Conservation (phyloP, 1,140 invertebrate genomes). For the Pachyrhynchus sulphureomaculatus region DNA sequence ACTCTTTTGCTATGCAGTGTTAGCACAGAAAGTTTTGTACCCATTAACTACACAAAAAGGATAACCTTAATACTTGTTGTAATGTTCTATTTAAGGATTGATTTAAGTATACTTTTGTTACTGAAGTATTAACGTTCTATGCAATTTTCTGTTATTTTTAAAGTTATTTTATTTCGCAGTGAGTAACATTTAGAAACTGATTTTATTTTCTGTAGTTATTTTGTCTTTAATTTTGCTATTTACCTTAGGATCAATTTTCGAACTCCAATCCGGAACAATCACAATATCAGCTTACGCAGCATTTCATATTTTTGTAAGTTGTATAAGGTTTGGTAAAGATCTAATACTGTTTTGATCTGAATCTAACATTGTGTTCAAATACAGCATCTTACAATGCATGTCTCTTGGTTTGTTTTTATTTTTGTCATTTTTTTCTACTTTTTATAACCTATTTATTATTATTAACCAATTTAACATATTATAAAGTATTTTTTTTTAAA, state of each 20-base stretch:
- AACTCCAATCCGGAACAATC: constrained; percentile 25
- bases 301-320: constrained; percentile 42
- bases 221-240: constrained; percentile 1
- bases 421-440: constrained; percentile 14
- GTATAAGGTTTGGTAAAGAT: constrained; percentile 10
- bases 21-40: too few relatives aligned
- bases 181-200: too few relatives aligned
- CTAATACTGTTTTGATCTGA: constrained; percentile 14
- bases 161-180: too few relatives aligned
- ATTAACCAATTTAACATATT: not conserved
- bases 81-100: too few relatives aligned
- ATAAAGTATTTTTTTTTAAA: constrained; percentile 2
- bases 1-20: too few relatives aligned
- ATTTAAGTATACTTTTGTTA: too few relatives aligned
- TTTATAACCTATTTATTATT: not conserved
- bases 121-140: too few relatives aligned
- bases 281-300: constrained; percentile 23
- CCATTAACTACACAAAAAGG: too few relatives aligned
- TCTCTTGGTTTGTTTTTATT: constrained; percentile 30
- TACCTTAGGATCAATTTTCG: constrained; percentile 29
- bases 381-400: constrained; percentile 40
- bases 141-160: too few relatives aligned
- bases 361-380: constrained; percentile 36
- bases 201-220: too few relatives aligned
- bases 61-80: too few relatives aligned